Evolutionary conservation across 2,797 vertebrate genomes (phyloP), one percentile per base, ranked within the genome.

Genomic region (Sebastes hubbsi): DNA sequence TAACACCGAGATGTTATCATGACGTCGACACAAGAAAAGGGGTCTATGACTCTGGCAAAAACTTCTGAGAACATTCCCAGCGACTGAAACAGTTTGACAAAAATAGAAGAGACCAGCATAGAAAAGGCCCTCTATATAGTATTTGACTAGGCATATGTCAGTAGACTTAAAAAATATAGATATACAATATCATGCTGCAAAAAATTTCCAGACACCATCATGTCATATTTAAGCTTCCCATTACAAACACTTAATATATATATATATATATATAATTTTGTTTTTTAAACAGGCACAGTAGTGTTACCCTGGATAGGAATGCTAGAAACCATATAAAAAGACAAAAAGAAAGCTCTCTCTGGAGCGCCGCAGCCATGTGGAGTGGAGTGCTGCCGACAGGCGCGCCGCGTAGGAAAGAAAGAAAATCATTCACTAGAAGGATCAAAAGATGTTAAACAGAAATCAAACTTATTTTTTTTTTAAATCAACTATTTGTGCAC

Each of bases 211-310:
- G 83, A 94, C 89, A 91, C 87, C 85, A 82, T 87, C 46, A 69
- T 73, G 87, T 74, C 83, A 89, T 88, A 93, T 80, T 71, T 85
- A 75, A 90, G 86, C 85, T 94, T 94, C 93, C 93, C 7, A 89
- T 81, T 92, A 92, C 86, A 91, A 94, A 94, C 91, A 94, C 79
- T 87, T 92, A 86, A 82, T 93, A 91, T 83, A 46, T 46, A 46
- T 93, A 91, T 38, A 38, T 93, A 91, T 42, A 42, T 42, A 38
- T 93, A 91, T 83, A 91, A 56, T 87, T 94, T 67, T 46, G 27
- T 38, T 76, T 77, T 92, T 94, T 77, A 25, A 92, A 95, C 92
- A 98, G 97, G 97, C 97, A 98, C 96, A 95, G 96, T 96, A 96
- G 96, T 97, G 95, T 95, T 94, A 96, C 93, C 95, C 95, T 95